These are phyloP conservation scores for Botia almorhae DNA, from an alignment of 2,797 vertebrate genomes.

Conservation along the genomic window DNA sequence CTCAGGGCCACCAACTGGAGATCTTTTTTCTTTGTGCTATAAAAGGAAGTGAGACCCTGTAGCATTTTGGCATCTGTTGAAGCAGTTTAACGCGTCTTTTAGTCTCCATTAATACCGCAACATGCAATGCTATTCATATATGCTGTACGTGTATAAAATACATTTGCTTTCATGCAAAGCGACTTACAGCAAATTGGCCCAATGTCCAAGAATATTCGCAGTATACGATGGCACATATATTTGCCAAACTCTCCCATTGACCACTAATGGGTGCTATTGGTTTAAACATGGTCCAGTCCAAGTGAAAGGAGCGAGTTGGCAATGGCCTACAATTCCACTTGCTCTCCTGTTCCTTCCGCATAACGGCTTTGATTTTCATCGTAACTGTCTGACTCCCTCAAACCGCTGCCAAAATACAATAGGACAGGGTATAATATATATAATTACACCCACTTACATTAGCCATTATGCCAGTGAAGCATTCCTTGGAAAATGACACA, in stretches of 20 bases:
- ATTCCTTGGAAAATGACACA: conserved; percentile 94
- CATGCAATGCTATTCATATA: conserved; percentile 52
- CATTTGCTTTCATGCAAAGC: not conserved
- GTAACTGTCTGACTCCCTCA: conserved; percentile 89
- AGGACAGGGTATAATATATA: conserved; percentile 97
- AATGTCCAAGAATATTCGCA: not conserved
- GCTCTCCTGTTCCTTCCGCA: conserved; percentile 71
- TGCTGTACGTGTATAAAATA: not conserved
- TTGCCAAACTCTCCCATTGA: conserved; percentile 61
- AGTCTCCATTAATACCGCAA: conserved; percentile 30
- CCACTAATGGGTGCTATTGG: conserved; percentile 78
- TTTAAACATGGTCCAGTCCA: conserved; percentile 65
- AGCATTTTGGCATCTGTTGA: conserved; percentile 48
- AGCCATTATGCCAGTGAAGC: conserved; percentile 97
- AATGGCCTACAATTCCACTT: conserved; percentile 46
- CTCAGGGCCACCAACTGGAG: conserved; percentile 77
- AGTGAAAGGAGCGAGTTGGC: conserved; percentile 54
- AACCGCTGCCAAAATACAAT: conserved; percentile 98
- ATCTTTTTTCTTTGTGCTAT: conserved; percentile 55
- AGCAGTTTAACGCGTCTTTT: conserved; percentile 36
- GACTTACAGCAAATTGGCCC: not conserved
- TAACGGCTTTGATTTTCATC: conserved; percentile 80
- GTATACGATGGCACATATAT: not conserved
- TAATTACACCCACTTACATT: conserved; percentile 99
- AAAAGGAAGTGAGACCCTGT: conserved; percentile 64